Evolutionary conservation across 2,113 vertebrate genomes (phyloP).

Genomic region (Neoarius graeffei): DNA sequence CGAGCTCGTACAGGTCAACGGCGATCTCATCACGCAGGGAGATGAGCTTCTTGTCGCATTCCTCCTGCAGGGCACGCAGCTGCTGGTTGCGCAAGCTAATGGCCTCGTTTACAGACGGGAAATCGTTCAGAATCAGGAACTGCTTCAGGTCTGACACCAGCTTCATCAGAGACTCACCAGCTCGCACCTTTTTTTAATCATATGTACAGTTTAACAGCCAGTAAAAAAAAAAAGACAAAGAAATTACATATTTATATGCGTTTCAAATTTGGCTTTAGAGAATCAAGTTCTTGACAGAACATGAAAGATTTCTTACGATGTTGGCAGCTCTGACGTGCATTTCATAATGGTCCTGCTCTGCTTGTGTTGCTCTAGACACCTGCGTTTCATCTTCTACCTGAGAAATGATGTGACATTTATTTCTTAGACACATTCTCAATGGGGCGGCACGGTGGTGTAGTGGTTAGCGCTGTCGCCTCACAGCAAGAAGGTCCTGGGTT

Average conservation of each 20-base stretch:
- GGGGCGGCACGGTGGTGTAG: too few species aligned
- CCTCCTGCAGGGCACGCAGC: slow-evolving; percentile 87
- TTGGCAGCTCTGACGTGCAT: slow-evolving; percentile 98
- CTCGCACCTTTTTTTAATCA: slow-evolving; percentile 80
- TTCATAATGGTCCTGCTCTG: slow-evolving; percentile 96
- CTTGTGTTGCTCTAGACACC: slow-evolving; percentile 90
- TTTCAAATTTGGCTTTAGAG: not conserved
- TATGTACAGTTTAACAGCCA: not conserved
- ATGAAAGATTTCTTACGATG: slow-evolving; percentile 80
- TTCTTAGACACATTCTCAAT: not conserved
- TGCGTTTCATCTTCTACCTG: slow-evolving; percentile 98
- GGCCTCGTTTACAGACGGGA: slow-evolving; percentile 94
- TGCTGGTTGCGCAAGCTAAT: slow-evolving; percentile 94
- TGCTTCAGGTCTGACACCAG: slow-evolving; percentile 97
- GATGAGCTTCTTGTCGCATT: slow-evolving; percentile 94
- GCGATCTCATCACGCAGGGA: slow-evolving; percentile 93
- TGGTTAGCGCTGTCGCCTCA: too few species aligned
- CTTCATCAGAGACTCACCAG: slow-evolving; percentile 96
- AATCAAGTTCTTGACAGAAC: too few species aligned
- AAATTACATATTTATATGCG: not conserved
- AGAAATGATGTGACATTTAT: not conserved
- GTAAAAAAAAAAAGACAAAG: not conserved
- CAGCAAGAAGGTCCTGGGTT: too few species aligned
- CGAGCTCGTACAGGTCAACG: slow-evolving; percentile 97
- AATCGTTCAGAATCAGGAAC: slow-evolving; percentile 97